Evolutionary conservation across 53 echinoderm and acorn worm species (phyloP), one percentile per base, ranked within the genome.

Genomic region (Holothuria scabra): DNA sequence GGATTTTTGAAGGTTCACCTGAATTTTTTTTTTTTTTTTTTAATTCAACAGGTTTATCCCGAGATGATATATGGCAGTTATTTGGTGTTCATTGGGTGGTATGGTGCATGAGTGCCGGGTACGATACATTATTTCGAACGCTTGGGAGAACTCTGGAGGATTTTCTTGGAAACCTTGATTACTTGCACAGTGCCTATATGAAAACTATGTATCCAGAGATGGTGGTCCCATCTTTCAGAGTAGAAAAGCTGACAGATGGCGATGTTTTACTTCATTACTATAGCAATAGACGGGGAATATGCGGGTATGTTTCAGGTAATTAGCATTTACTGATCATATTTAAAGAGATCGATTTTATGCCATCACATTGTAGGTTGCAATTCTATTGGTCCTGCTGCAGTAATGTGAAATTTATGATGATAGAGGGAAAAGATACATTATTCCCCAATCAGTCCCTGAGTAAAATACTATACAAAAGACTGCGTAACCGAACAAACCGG

Each of bases 151-250:
- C 88, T 23, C 68, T 95, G 41, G 84, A 80, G 10, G 89, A 88
- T 52, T 93, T 95, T 65, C 84, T 93, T 34, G 65, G 86, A 8
- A 93, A 89, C 59, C 82, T 95, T 33, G 95, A 95, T 82, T 95
- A 90, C 83, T 82, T 95, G 23, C 95, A 95, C 85, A 95, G 93
- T 32, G 95, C 92, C 23, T 93, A 95, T 86, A 90, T 95, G 93
- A 93, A 92, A 84, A 95, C 95, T 13, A 95, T 93, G 91, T 95
- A 95, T 69, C 90, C 95, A 0, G 60, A 86, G n/a, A 95, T 95
- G 91, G 86, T 88, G 7, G 95, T 93, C 59, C 95, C 93, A 16
- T 90, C 93, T 5, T 95, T 95, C 83, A 62, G 93, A 32, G 95
- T 93, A 1, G 95, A 95, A 72, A 86, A 84, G 25, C 59, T 88